Evolutionary conservation across 2,888 invertebrate genomes (phyloP).

Genomic region (Troglohyphantes excavatus): DNA sequence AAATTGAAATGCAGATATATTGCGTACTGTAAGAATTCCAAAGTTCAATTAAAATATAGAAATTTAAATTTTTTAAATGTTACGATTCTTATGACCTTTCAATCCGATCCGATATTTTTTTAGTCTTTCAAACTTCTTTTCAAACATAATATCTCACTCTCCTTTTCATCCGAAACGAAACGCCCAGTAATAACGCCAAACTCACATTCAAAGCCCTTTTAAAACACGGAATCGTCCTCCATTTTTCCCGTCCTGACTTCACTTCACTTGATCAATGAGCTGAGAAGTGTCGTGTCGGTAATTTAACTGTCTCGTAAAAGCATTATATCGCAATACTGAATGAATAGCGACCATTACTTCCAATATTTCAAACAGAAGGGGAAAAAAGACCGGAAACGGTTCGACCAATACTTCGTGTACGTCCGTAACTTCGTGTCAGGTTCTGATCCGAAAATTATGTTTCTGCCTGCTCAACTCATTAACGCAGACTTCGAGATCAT

Average conservation of each 20-base stretch:
- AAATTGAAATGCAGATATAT: too few species aligned
- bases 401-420: not conserved
- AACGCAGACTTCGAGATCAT: not conserved
- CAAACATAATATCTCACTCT: too few species aligned
- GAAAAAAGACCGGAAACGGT: not conserved
- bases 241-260: not conserved
- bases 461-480: constrained; percentile 6
- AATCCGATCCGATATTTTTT: too few species aligned
- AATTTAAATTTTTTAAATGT: too few species aligned
- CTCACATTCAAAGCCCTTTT: not conserved
- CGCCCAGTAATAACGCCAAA: too few species aligned
- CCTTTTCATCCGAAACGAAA: too few species aligned
- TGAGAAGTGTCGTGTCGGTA: not conserved
- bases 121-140: too few species aligned
- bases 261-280: not conserved
- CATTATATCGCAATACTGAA: not conserved
- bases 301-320: constrained; percentile 9
- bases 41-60: too few species aligned
- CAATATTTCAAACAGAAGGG: constrained; percentile 1
- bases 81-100: too few species aligned
- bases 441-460: constrained; percentile 5
- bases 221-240: not conserved
- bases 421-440: not conserved
- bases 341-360: not conserved
- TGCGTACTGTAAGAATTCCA: too few species aligned